Conservation (phyloP, 2,113 vertebrate species). For the Cynoglossus semilaevis region DNA sequence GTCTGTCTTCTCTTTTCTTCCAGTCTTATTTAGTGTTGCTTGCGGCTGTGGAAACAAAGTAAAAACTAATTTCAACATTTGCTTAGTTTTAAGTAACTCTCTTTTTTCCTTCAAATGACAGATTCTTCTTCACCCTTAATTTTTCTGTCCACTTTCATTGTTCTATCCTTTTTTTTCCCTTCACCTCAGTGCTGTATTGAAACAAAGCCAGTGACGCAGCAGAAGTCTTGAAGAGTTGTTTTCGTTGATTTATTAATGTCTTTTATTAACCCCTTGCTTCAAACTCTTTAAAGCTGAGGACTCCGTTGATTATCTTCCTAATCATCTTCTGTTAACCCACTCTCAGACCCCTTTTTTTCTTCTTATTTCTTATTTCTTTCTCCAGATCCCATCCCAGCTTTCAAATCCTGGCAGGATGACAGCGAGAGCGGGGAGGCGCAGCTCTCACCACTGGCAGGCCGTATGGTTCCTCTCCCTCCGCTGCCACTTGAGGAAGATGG, state of each 20-base stretch:
- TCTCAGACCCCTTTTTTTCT: background rate
- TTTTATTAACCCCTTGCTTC: background rate
- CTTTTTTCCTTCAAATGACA: background rate
- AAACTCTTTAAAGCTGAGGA: background rate
- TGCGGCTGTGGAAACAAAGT: background rate
- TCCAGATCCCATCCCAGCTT: conserved; percentile 92
- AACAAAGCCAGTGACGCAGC: conserved; percentile 8
- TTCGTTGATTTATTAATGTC: background rate
- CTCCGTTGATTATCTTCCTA: conserved; percentile 14
- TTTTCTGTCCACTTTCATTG: conserved; percentile 50
- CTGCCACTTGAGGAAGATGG: conserved; percentile 85
- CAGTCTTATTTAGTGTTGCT: background rate
- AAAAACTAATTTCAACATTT: background rate
- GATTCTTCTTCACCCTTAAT: conserved; percentile 16
- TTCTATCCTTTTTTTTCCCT: background rate
- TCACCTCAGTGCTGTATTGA: conserved; percentile 20
- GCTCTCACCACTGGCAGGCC: conserved; percentile 93
- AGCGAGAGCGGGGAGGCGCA: conserved; percentile 91
- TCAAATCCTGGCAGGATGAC: conserved; percentile 95
- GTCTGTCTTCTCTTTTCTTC: conserved; percentile 4
- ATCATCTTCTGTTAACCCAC: background rate
- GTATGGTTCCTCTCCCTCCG: conserved; percentile 85
- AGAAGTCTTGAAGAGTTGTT: background rate
- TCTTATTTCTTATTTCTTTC: conserved; percentile 30
- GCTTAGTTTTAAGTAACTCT: background rate